A percentile compares a stretch with the other conserved stretches of the same genome.
Conservation (phyloP, 1,140 invertebrate species). For the Brachionus koreanus region DNA sequence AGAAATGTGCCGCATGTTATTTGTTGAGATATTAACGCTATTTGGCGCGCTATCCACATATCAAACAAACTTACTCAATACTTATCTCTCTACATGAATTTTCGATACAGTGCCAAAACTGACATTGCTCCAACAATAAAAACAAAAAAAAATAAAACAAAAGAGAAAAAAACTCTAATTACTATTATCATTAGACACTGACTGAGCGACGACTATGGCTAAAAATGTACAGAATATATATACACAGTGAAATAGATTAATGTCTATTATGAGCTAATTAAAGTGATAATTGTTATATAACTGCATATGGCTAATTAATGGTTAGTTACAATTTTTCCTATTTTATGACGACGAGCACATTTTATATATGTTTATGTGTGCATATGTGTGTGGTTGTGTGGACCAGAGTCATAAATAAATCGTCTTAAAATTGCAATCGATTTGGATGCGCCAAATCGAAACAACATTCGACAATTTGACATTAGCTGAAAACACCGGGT, state of each 20-base stretch:
- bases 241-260: background rate
- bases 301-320: constrained; percentile 29
- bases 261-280: constrained; percentile 17
- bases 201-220: background rate
- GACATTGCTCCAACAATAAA: background rate
- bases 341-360: constrained; percentile 16
- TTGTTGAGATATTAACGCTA: constrained; percentile 31
- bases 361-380: background rate
- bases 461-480: constrained; percentile 13
- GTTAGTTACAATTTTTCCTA: background rate
- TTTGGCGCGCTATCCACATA: background rate
- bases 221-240: background rate
- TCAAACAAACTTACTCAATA: constrained; percentile 7
- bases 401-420: background rate
- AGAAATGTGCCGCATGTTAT: background rate
- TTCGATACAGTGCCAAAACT: background rate
- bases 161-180: background rate
- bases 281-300: constrained; percentile 43
- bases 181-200: constrained; percentile 32
- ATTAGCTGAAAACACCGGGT: background rate
- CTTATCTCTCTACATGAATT: constrained; percentile 23
- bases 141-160: background rate
- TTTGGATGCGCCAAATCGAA: background rate
- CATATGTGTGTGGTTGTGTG: background rate
- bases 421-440: constrained; percentile 29